phyloP scores from a whole-genome alignment of 2,113 vertebrate genomes.

The Notarius lentiginosus region DNA sequence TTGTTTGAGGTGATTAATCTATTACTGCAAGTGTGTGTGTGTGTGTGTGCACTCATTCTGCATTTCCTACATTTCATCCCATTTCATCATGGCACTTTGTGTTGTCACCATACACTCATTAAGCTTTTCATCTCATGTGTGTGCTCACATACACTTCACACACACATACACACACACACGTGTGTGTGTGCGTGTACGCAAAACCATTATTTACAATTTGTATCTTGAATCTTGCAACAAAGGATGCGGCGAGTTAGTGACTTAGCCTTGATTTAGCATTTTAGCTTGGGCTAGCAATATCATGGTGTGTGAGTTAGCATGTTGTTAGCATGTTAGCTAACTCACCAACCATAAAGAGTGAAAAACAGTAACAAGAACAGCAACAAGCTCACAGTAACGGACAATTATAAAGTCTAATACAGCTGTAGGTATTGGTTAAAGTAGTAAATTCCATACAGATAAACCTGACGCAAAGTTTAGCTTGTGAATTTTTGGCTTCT shows the following conservation, averaged over 20 bases:
- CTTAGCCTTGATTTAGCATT: not conserved
- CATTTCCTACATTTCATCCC: slow-evolving; percentile 22
- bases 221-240: not conserved
- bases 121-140: not conserved
- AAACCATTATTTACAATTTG: not conserved
- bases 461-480: not conserved
- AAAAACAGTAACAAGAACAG: not conserved
- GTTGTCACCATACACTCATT: slow-evolving; percentile 16
- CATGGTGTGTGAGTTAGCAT: not conserved
- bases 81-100: slow-evolving; percentile 25
- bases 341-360: not conserved
- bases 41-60: not conserved
- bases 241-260: not conserved
- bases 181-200: too few species aligned
- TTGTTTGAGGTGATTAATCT: not conserved
- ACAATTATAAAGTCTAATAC: not conserved
- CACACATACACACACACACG: not conserved
- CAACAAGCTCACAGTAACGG: not conserved
- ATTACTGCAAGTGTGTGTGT: not conserved
- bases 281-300: not conserved
- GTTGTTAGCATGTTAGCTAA: not conserved
- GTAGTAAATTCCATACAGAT: not conserved
- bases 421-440: not conserved
- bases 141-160: not conserved
- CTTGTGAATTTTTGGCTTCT: not conserved